Evolutionary conservation across 2,113 vertebrate species (phyloP).

Genomic region (Thamnophis sirtalis): DNA sequence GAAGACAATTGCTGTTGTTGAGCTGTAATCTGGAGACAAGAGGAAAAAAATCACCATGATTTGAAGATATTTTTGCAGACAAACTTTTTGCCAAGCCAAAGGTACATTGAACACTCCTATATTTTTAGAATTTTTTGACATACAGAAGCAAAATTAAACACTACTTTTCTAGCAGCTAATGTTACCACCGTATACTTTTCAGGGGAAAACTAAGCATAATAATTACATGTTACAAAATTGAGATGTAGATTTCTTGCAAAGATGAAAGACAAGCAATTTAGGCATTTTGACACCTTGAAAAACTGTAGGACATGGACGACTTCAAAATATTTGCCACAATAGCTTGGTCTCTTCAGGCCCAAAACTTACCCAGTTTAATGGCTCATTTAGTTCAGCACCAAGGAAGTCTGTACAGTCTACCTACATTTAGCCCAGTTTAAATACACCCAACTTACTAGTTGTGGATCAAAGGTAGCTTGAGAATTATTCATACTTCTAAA

Average conservation of each 20-base stretch:
- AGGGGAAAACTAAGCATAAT: neutral
- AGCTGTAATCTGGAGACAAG: slow-evolving; percentile 43
- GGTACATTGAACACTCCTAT: neutral
- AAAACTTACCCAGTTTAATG: neutral
- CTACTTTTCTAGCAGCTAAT: neutral
- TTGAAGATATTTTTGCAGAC: neutral
- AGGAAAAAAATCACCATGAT: neutral
- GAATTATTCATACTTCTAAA: neutral
- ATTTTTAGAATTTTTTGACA: neutral
- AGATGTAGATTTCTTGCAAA: neutral
- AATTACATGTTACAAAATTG: neutral
- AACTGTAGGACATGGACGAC: neutral
- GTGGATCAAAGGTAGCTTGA: neutral
- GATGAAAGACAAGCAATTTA: neutral
- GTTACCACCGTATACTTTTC: neutral
- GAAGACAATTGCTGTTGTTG: slow-evolving; percentile 53
- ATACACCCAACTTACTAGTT: neutral
- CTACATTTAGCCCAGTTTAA: neutral
- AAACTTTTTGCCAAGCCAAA: neutral
- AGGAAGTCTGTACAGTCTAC: neutral
- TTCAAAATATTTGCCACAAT: neutral
- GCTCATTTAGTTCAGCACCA: neutral
- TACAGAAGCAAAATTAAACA: neutral
- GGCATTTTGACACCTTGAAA: neutral
- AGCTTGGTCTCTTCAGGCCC: neutral